Evolutionary conservation across 2,113 vertebrate genomes (phyloP).

Genomic region (Zapus hudsonius): DNA sequence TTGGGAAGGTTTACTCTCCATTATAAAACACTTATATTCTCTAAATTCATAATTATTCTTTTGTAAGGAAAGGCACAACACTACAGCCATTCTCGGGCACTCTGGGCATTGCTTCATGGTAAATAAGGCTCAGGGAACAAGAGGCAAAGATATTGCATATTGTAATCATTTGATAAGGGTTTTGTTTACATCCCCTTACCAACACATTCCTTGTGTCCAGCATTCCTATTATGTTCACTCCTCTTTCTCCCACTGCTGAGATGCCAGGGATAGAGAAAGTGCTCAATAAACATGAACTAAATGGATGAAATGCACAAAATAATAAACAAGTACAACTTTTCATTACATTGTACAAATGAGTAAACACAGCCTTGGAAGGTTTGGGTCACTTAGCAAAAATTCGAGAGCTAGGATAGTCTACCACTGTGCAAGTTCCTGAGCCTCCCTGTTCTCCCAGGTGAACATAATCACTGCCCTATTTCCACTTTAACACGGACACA

Average conservation of each 20-base stretch:
- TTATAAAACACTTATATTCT: conserved; percentile 9
- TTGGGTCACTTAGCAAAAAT: not conserved
- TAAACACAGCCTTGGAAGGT: not conserved
- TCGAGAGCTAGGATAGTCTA: not conserved
- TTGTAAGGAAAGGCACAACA: not conserved
- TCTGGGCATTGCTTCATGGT: not conserved
- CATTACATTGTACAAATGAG: not conserved
- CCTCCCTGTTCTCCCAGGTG: not conserved
- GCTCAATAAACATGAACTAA: not conserved
- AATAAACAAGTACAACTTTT: not conserved
- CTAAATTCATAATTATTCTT: not conserved
- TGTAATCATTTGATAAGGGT: not conserved
- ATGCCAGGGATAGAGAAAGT: not conserved
- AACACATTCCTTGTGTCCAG: not conserved
- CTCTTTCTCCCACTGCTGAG: not conserved
- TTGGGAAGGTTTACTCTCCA: not conserved
- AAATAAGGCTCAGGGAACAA: not conserved
- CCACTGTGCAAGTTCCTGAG: not conserved
- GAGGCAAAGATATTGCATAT: not conserved
- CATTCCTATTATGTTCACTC: not conserved
- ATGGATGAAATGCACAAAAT: not conserved
- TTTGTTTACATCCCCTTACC: not conserved
- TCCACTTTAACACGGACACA: not conserved
- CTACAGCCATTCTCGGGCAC: not conserved
- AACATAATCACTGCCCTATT: not conserved